Evolutionary conservation across 2,888 invertebrate species (phyloP).

Genomic region (Caradrina clavipalpis): DNA sequence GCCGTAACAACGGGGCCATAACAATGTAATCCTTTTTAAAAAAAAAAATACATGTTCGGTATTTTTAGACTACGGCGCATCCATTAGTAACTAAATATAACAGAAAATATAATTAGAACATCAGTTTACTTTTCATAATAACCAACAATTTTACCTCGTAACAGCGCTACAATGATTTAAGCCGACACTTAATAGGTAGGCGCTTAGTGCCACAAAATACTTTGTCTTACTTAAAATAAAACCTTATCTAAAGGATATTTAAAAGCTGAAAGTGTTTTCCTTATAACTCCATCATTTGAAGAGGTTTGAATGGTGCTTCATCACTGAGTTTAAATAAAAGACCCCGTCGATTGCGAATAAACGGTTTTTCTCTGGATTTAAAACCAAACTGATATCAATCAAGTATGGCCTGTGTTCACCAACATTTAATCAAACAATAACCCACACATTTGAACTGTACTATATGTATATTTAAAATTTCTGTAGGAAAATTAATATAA

Average conservation of each 20-base stretch:
- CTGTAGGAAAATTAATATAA: not conserved
- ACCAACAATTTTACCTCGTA: not conserved
- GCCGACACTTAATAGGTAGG: constrained; percentile 1
- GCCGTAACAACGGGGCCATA: too few species aligned
- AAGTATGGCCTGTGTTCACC: not conserved
- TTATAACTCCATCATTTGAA: constrained; percentile 75
- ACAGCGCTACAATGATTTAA: not conserved
- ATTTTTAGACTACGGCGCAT: not conserved
- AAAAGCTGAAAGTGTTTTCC: constrained; percentile 66
- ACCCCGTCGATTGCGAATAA: constrained; percentile 7
- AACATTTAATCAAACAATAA: not conserved
- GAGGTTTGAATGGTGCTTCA: constrained; percentile 71
- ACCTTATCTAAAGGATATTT: constrained; percentile 40
- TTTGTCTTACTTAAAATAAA: constrained; percentile 43
- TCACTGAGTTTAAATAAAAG: constrained; percentile 59
- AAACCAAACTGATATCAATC: constrained; percentile 5
- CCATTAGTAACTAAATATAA: not conserved
- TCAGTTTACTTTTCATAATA: not conserved
- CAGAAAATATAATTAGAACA: constrained; percentile 4
- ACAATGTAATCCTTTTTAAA: not conserved
- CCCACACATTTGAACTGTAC: not conserved
- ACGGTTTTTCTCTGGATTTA: not conserved
- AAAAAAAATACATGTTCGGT: not conserved
- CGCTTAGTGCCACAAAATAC: constrained; percentile 24
- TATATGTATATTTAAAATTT: not conserved